Percentiles rank a stretch among this genome's conserved stretches.
These are phyloP conservation scores for Ceratina australensis DNA, from an alignment of 1,140 invertebrate species.

Conservation along the genomic window DNA sequence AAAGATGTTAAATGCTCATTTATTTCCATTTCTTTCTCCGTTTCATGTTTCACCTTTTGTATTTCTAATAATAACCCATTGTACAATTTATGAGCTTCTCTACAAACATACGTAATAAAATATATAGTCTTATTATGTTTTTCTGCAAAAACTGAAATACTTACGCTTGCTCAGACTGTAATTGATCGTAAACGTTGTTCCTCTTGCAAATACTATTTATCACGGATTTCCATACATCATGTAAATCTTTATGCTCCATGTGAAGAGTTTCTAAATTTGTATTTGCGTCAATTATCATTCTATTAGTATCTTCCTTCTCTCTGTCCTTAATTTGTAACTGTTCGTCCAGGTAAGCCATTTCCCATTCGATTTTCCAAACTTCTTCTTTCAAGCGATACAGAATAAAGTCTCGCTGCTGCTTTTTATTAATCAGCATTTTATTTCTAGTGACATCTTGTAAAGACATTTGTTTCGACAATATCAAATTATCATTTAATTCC, in stretches of 20 bases:
- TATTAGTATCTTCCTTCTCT: slow-evolving; percentile 75
- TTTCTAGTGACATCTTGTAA: slow-evolving; percentile 79
- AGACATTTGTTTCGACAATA: slow-evolving; percentile 79
- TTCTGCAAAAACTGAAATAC: slow-evolving; percentile 40
- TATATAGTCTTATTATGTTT: not conserved
- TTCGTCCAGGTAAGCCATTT: slow-evolving; percentile 76
- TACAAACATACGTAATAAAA: slow-evolving; percentile 61
- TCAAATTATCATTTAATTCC: slow-evolving; percentile 78
- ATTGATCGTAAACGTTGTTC: slow-evolving; percentile 83
- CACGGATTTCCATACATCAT: slow-evolving; percentile 86
- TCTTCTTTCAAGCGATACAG: slow-evolving; percentile 79
- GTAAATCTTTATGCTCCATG: slow-evolving; percentile 83
- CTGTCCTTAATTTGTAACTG: slow-evolving; percentile 78
- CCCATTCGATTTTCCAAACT: slow-evolving; percentile 79
- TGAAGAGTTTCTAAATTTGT: slow-evolving; percentile 86
- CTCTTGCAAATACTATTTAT: slow-evolving; percentile 84
- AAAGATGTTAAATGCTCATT: slow-evolving; percentile 83
- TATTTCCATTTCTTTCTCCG: slow-evolving; percentile 82
- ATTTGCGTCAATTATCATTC: slow-evolving; percentile 81
- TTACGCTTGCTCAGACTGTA: slow-evolving; percentile 82
- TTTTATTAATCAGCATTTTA: slow-evolving; percentile 77
- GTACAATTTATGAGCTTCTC: slow-evolving; percentile 81
- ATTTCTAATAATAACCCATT: slow-evolving; percentile 80
- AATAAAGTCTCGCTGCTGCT: slow-evolving; percentile 80
- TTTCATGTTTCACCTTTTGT: slow-evolving; percentile 80